Evolutionary conservation across 2,888 invertebrate genomes (phyloP).

Genomic region (Eupithecia dodoneata): DNA sequence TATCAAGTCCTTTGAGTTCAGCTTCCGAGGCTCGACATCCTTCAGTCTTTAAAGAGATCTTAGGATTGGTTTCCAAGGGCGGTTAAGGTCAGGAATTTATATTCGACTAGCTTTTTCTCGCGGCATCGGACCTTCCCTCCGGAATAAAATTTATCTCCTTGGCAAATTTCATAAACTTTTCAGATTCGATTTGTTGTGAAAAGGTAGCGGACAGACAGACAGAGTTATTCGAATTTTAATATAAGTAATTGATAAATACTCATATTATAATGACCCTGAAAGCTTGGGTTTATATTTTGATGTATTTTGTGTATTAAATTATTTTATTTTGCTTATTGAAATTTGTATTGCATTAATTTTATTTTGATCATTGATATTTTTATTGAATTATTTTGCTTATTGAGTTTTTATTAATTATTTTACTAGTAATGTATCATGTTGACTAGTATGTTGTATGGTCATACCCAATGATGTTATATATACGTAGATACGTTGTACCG

Average conservation of each 20-base stretch:
- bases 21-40: not conserved
- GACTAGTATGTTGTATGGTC: too few species aligned
- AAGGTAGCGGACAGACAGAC: not conserved
- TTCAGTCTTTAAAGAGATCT: not conserved
- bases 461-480: too few species aligned
- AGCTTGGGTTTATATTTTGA: not conserved
- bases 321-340: too few species aligned
- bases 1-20: not conserved
- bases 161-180: not conserved
- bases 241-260: not conserved
- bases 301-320: not conserved
- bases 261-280: not conserved
- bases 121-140: not conserved
- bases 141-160: not conserved
- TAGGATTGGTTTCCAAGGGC: not conserved
- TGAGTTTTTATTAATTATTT: too few species aligned
- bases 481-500: too few species aligned
- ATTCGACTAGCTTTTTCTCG: not conserved
- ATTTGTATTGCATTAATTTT: too few species aligned
- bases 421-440: too few species aligned
- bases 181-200: not conserved
- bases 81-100: not conserved
- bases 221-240: not conserved
- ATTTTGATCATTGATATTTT: too few species aligned
- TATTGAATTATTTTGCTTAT: too few species aligned